Conservation (phyloP, 2,888 invertebrate genomes). For the Drosophila quinaria region DNA sequence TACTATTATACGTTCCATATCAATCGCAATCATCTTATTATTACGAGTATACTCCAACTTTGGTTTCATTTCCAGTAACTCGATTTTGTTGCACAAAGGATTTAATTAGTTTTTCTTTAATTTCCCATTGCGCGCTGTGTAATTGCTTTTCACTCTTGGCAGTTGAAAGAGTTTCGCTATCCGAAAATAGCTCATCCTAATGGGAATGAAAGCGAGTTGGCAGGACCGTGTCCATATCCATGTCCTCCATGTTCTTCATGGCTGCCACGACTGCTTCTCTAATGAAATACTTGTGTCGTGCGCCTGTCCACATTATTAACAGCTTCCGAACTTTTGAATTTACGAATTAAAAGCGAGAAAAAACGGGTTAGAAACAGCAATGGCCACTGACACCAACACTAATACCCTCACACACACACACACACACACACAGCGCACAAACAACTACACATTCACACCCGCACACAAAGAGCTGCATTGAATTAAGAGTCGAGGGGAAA, state of each 20-base stretch:
- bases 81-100: constrained; percentile 74
- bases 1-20: constrained; percentile 29
- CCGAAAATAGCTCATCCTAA: constrained; percentile 47
- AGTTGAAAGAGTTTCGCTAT: constrained; percentile 21
- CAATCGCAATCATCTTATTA: constrained; percentile 30
- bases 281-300: constrained; percentile 79
- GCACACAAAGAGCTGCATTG: constrained; percentile 19
- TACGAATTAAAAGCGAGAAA: constrained; percentile 46
- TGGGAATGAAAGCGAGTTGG: constrained; percentile 21
- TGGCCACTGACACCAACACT: constrained; percentile 5
- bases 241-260: background rate
- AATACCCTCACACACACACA: background rate
- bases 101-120: constrained; percentile 84
- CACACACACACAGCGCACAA: constrained; percentile 6
- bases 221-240: constrained; percentile 3
- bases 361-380: constrained; percentile 38
- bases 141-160: constrained; percentile 73
- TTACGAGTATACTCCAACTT: constrained; percentile 7
- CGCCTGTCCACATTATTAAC: constrained; percentile 77
- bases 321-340: constrained; percentile 73
- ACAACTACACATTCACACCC: constrained; percentile 16
- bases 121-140: constrained; percentile 61
- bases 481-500: constrained; percentile 22
- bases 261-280: constrained; percentile 40
- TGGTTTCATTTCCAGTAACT: constrained; percentile 23